Evolutionary conservation across 37 sponge, comb jelly and placozoan genomes (phyloP), one percentile per base, ranked within the genome.

Genomic region (Eunapius fragilis): DNA sequence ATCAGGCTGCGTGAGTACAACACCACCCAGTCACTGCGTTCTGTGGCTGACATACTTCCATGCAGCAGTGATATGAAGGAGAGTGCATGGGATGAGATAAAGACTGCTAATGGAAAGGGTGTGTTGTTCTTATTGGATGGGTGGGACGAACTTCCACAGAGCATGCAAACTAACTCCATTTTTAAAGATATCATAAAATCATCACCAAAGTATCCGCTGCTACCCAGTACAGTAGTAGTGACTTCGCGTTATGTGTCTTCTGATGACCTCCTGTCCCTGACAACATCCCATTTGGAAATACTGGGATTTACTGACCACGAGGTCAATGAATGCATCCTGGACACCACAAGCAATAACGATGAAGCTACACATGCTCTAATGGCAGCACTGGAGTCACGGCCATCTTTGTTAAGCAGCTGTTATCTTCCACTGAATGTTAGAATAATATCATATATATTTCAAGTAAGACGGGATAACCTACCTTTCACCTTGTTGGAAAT

Each of bases 121-220:
- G 48, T 38, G 0, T 26, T 78, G 26, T 38, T 78, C n/a, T 30
- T 78, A n/a, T 14, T 78, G 10, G 79, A 78, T 37, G 26, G 48
- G 19, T 78, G 79, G 79, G 79, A 78, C 49, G 79, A 78, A 28
- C 38, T 78, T 13, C 36, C 45, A 41, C 79, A 34, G 25, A 24
- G 0, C 0, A 25, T 47, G 27, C 45, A 49, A 25, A 14, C 0
- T n/a, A 4, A 38, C 14, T 78, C 79, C 3, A 25, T 78, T n/a
- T n/a, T 78, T 25, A 25, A 41, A 38, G 2, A 25, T 3, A 34
- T 78, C n/a, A 78, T 78, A 2, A 14, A 26, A 2, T 3, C 24
- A 5, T 48, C 79, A 41, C 22, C n/a, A 19, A n/a, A 36, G 23
- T 30, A 41, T 4, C n/a, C 36, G 5, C 22, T 78, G 25, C 79